These are phyloP conservation scores for Agrilus mali DNA, from an alignment of 2,888 invertebrate genomes.

Conservation along the genomic window DNA sequence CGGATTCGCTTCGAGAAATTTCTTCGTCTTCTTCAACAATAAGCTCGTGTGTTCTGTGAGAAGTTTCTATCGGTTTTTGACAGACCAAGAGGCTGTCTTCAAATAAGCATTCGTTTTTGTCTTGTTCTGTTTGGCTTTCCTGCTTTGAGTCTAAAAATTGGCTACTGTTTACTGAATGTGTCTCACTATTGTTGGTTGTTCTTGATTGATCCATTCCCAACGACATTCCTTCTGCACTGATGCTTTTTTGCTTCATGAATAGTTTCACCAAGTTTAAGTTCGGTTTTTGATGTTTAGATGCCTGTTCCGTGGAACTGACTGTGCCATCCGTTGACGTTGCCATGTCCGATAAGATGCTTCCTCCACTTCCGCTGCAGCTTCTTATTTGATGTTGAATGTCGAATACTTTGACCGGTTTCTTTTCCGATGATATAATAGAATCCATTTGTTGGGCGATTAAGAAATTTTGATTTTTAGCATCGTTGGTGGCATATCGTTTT, in stretches of 20 bases:
- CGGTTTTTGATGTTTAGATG: constrained; percentile 35
- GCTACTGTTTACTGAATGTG: constrained; percentile 47
- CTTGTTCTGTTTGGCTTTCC: constrained; percentile 11
- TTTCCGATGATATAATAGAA: constrained; percentile 8
- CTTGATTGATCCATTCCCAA: constrained; percentile 65
- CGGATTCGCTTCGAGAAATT: constrained; percentile 37
- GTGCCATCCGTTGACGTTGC: constrained; percentile 31
- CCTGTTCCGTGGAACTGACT: constrained; percentile 19
- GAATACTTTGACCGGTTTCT: constrained; percentile 31
- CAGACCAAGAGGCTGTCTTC: constrained; percentile 24
- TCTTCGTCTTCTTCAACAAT: constrained; percentile 43
- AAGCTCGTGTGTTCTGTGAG: constrained; percentile 33
- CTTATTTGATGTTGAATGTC: constrained; percentile 33
- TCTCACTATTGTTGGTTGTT: constrained; percentile 55
- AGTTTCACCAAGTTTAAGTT: constrained; percentile 74
- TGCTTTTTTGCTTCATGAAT: constrained; percentile 82
- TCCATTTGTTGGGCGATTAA: background rate
- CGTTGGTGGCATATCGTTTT: constrained; percentile 40
- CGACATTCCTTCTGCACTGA: constrained; percentile 58
- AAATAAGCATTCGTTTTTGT: constrained; percentile 4
- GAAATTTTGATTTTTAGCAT: constrained; percentile 28
- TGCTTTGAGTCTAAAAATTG: constrained; percentile 38
- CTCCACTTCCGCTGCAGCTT: constrained; percentile 25
- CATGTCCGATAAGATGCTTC: constrained; percentile 30
- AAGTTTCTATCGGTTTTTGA: constrained; percentile 30